Evolutionary conservation across 1,140 invertebrate genomes (phyloP), one percentile per base, ranked within the genome.

Genomic region (Bombus superbus): DNA sequence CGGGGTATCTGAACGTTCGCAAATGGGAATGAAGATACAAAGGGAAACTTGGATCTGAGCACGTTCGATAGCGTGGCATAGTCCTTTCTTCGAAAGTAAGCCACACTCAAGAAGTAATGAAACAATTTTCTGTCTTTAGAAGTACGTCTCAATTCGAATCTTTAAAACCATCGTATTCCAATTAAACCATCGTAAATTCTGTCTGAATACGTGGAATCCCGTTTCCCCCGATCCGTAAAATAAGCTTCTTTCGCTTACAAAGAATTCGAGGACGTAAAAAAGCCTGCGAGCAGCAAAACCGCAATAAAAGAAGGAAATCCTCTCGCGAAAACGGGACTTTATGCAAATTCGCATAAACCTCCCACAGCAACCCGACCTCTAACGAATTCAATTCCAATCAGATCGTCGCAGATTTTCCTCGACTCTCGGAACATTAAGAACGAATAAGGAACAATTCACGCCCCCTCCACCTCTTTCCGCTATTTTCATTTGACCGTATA

Each of bases 271-370:
- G 8, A 57, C 13, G 5, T 35, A 25, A 35, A 75, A 28, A 75
- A 25, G 28, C 3, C 13, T 22, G 11, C 18, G 18, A 35, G 35
- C 32, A 53, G 53, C n/a, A 53, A 74, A 74, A n/a, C 22, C 44
- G 10, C 5, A 53, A 74, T 75, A 40, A 75, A 75, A 57, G 35
- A 57, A 57, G 6, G 13, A 57, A 57, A 57, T 75, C 13, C 47
- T 35, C 32, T 13, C 73, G 4, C 13, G 11, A 25, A 57, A 28
- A 18, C 32, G 42, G 18, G 4, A 47, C 6, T 75, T 57, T 57
- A 75, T 75, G 35, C 18, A 38, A 57, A 75, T 75, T 75, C 47
- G 32, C 73, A 57, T 57, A 75, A 75, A 57, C 47, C 59, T 62
- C 3, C 25, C 59, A 15, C 11, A 13, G 2, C 44, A 38, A 32